Percentiles rank a stretch among this genome's conserved stretches.
phyloP scores from a whole-genome alignment of 1,140 invertebrate genomes.

The Anagrus nilaparvatae region DNA sequence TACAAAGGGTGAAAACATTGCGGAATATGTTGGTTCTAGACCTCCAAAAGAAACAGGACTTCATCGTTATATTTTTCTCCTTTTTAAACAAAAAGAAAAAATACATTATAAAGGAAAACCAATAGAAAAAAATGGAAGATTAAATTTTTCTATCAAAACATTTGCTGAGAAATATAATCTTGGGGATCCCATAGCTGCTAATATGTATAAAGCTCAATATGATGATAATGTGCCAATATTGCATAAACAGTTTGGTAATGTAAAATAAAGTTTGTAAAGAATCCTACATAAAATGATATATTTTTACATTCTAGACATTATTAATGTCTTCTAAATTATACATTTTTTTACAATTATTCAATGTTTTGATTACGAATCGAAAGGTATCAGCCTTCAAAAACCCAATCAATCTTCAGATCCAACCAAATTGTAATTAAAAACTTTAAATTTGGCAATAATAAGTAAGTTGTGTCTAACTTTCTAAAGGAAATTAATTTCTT shows the following conservation, averaged over 20 bases:
- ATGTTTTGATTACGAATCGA: too few species aligned
- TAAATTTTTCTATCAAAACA: constrained; percentile 25
- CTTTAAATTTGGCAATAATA: too few species aligned
- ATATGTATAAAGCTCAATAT: constrained; percentile 33
- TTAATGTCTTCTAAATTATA: too few species aligned
- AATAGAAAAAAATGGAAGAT: constrained; percentile 16
- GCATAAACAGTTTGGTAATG: constrained; percentile 29
- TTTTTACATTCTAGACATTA: too few species aligned
- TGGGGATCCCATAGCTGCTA: constrained; percentile 31
- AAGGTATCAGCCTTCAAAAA: too few species aligned
- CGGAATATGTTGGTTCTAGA: constrained; percentile 45
- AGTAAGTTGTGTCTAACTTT: too few species aligned
- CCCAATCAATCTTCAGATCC: too few species aligned
- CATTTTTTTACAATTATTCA: too few species aligned
- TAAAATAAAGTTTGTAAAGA: too few species aligned
- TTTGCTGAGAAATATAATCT: constrained; percentile 34
- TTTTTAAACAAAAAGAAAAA: constrained; percentile 49
- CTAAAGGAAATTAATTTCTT: too few species aligned
- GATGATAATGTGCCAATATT: constrained; percentile 43
- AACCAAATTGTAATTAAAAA: too few species aligned
- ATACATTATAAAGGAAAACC: constrained; percentile 39
- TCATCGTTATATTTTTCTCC: constrained; percentile 56
- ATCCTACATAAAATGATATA: too few species aligned
- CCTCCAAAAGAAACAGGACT: constrained; percentile 37
- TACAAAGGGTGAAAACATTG: constrained; percentile 41